phyloP scores from a whole-genome alignment of 2,113 vertebrate species.

The Merops nubicus region DNA sequence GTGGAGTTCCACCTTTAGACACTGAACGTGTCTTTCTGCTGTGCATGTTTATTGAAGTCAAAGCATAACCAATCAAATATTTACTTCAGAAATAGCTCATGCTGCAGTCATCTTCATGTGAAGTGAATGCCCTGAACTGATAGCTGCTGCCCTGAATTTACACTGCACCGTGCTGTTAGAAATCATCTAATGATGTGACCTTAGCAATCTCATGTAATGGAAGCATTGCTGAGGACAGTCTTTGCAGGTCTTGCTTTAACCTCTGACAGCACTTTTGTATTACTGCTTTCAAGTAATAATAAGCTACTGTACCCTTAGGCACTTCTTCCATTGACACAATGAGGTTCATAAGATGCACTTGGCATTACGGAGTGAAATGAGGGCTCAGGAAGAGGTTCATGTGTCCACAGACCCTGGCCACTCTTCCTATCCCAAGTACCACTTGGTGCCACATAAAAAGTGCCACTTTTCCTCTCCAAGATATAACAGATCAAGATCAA shows the following conservation, averaged over 20 bases:
- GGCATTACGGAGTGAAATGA: neutral
- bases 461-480: neutral
- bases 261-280: neutral
- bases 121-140: neutral
- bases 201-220: neutral
- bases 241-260: neutral
- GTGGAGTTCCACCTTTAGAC: neutral
- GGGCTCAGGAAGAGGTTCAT: neutral
- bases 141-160: neutral
- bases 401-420: neutral
- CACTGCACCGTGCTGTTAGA: neutral
- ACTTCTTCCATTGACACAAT: neutral
- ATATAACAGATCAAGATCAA: neutral
- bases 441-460: too few species aligned
- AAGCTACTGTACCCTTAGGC: neutral
- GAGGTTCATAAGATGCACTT: neutral
- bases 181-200: neutral
- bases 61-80: neutral
- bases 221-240: rapidly evolving
- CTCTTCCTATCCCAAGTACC: too few species aligned
- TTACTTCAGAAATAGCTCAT: slow-evolving; percentile 2
- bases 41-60: neutral
- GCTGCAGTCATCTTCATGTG: neutral
- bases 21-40: neutral
- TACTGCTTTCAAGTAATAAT: neutral